Evolutionary conservation across 2,888 invertebrate genomes (phyloP).

Genomic region (Chydorus sphaericus): DNA sequence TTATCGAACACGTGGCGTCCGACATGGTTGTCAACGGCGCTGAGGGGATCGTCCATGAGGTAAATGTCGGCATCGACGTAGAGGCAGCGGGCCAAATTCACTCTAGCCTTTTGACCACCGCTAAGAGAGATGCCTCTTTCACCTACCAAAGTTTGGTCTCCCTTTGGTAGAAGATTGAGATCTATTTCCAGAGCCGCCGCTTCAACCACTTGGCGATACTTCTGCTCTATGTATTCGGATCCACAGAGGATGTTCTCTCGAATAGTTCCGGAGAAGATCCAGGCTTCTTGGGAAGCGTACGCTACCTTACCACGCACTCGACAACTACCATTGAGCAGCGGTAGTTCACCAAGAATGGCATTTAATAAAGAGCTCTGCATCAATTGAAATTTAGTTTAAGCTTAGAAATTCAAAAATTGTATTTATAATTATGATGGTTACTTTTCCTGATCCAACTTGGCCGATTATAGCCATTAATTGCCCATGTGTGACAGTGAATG

Average conservation of each 20-base stretch:
- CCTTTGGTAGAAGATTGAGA: slow-evolving; percentile 31
- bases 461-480: slow-evolving; percentile 51
- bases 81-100: slow-evolving; percentile 33
- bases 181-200: slow-evolving; percentile 32
- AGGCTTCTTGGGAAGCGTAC: slow-evolving; percentile 49
- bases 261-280: slow-evolving; percentile 61
- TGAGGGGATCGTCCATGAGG: slow-evolving; percentile 36
- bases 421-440: too few species aligned
- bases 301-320: slow-evolving; percentile 31
- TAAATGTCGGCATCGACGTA: slow-evolving; percentile 35
- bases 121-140: slow-evolving; percentile 37
- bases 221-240: slow-evolving; percentile 34
- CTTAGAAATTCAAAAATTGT: too few species aligned
- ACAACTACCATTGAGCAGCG: slow-evolving; percentile 27
- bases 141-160: slow-evolving; percentile 36
- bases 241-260: slow-evolving; percentile 89
- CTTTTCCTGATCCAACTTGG: slow-evolving; percentile 60
- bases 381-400: background rate
- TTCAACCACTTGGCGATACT: slow-evolving; percentile 27
- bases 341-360: slow-evolving; percentile 34
- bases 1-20: slow-evolving; percentile 33
- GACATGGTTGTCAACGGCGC: slow-evolving; percentile 35
- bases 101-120: slow-evolving; percentile 38
- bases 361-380: slow-evolving; percentile 20
- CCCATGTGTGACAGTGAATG: slow-evolving; percentile 1